These are phyloP conservation scores for Thalassophryne amazonica DNA, from an alignment of 2,797 vertebrate species.

Conservation along the genomic window DNA sequence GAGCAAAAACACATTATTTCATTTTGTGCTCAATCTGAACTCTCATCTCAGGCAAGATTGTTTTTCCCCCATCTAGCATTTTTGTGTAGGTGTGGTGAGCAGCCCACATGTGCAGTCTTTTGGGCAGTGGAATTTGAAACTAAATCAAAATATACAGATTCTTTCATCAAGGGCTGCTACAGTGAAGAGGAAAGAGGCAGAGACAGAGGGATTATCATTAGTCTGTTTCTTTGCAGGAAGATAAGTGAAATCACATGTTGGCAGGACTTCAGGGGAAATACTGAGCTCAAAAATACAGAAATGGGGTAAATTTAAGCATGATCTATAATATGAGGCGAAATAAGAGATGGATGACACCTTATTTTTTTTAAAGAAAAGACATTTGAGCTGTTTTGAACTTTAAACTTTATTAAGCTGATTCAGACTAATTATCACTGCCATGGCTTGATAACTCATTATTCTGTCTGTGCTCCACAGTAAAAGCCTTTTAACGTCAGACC, in stretches of 20 bases:
- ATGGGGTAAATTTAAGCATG: conserved; percentile 17
- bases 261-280: conserved; percentile 44
- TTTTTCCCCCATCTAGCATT: conserved; percentile 55
- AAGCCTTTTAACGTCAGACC: too few relatives aligned
- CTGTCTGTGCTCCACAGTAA: too few relatives aligned
- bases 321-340: conserved; percentile 6
- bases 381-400: too few relatives aligned
- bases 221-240: conserved; percentile 58
- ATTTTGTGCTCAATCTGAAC: conserved; percentile 28
- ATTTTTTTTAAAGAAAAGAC: too few relatives aligned
- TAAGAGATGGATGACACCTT: too few relatives aligned
- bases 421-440: too few relatives aligned
- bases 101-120: conserved; percentile 66
- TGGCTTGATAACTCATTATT: too few relatives aligned
- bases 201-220: conserved; percentile 68
- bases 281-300: conserved; percentile 11
- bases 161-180: conserved; percentile 69
- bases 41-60: conserved; percentile 9
- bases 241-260: conserved; percentile 80
- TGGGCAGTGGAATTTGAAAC: conserved; percentile 70
- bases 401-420: too few relatives aligned
- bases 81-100: conserved; percentile 70
- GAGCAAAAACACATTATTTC: conserved; percentile 16
- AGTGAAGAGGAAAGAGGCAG: conserved; percentile 52
- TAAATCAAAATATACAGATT: conserved; percentile 73